Evolutionary conservation across 2,797 vertebrate genomes (phyloP).

Genomic region (Antennarius maculatus): DNA sequence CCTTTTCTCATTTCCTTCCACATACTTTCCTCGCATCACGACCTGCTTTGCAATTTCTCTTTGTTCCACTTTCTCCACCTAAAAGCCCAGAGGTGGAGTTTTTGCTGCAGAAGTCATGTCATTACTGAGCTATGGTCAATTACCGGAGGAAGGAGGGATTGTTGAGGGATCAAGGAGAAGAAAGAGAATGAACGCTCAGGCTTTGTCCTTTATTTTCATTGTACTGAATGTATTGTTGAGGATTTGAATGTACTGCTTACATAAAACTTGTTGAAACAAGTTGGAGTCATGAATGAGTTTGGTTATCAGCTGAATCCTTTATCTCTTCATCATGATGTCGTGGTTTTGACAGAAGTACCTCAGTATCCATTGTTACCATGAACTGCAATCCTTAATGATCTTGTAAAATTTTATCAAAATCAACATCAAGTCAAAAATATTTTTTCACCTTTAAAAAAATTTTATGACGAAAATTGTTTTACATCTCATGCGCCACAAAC

Average conservation of each 20-base stretch:
- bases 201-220: not conserved
- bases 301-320: not conserved
- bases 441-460: too few relatives aligned
- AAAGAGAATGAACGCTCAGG: slow-evolving; percentile 1
- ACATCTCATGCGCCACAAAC: too few relatives aligned
- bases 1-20: slow-evolving; percentile 68
- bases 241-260: not conserved
- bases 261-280: not conserved
- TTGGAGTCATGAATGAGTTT: too few relatives aligned
- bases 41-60: slow-evolving; percentile 39
- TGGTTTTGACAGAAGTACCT: not conserved
- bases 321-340: too few relatives aligned
- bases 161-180: slow-evolving; percentile 1
- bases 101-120: slow-evolving; percentile 34
- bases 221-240: not conserved
- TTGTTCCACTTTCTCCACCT: slow-evolving; percentile 2
- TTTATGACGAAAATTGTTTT: too few relatives aligned
- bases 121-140: slow-evolving; percentile 34
- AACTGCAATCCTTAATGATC: too few relatives aligned
- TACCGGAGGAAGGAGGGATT: slow-evolving; percentile 5
- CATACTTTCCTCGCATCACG: slow-evolving; percentile 56
- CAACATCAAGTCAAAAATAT: too few relatives aligned
- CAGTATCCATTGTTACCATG: too few relatives aligned
- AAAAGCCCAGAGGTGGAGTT: slow-evolving; percentile 38
- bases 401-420: too few relatives aligned